Base-by-base conservation (phyloP, 2,888 invertebrate genomes). In the Monochamus alternatus region DNA sequence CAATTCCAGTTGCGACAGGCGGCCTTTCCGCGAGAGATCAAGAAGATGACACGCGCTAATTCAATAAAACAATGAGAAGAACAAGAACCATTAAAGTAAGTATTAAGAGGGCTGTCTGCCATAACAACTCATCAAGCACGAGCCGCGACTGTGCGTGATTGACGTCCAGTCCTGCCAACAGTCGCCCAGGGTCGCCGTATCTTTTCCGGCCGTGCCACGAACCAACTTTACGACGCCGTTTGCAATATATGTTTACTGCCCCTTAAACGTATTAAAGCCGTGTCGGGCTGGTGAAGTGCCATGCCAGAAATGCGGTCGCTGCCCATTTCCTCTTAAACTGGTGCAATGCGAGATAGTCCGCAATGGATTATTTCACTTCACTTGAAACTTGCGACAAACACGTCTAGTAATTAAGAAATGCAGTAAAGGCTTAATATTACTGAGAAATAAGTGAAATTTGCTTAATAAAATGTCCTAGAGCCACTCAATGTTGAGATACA, bases 161-260 rank as follows among this genome's bases (percentile, higher is more conserved):
- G 80, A 80, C 80, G 78, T 71, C 47, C 74, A 76, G 78, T 74
- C 72, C 64, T 76, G 74, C 75, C 76, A 80, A 78, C 77, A 62
- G 75, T 71, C 76, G 76, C 74, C 73, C 71, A 51, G 65, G 78
- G 73, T 68, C 76, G 71, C 66, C 74, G 78, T 77, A 74, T 74
- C 69, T 72, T 73, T 68, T 73, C 69, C 31, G 60, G 69, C 73
- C 69, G 38, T 69, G 69, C 65, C 70, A 59, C 70, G 62, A 52
- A 62, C 58, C n/a, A 62, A 70, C 70, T 70, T 70, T 70, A 70
- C 47, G 70, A 60, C 62, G 62, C 70, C 9, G 70, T 62, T 62
- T 51, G 70, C 58, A 31, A 47, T 70, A 62, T 60, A 70, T 51
- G 70, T 70, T 52, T 62, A 52, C 47, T 47, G 62, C 62, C 32